Percentiles rank a stretch among this genome's conserved stretches.
phyloP scores from a whole-genome alignment of 2,888 invertebrate species.

The Andrena bicolor region DNA sequence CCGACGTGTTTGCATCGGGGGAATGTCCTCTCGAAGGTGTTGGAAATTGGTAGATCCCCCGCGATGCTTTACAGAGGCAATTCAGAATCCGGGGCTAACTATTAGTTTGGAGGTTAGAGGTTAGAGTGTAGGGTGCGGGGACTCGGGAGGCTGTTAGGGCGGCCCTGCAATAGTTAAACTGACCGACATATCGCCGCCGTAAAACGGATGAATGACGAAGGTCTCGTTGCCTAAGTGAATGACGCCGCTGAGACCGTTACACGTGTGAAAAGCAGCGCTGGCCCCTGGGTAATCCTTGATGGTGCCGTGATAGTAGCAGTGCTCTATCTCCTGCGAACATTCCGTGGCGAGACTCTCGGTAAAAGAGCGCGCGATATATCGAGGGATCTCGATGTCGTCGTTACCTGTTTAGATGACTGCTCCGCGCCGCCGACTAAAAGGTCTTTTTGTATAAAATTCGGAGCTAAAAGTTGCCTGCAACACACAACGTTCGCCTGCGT shows the following conservation, averaged over 20 bases:
- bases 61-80: too few species aligned
- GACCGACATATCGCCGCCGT: conserved; percentile 98
- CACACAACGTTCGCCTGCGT: conserved; percentile 71
- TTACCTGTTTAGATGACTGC: conserved; percentile 92
- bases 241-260: conserved; percentile 98
- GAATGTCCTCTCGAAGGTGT: too few species aligned
- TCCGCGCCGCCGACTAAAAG: conserved; percentile 94
- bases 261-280: conserved; percentile 98
- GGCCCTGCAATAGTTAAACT: conserved; percentile 85
- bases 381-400: conserved; percentile 70
- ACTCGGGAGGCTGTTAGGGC: background rate
- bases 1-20: conserved; percentile 12
- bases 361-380: background rate
- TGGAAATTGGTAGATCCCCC: too few species aligned
- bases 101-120: too few species aligned
- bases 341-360: background rate
- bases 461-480: conserved; percentile 96
- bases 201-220: conserved; percentile 98
- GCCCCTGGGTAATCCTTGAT: conserved; percentile 99
- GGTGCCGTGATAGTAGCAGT: conserved; percentile 99
- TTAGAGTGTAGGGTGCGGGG: too few species aligned
- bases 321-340: conserved; percentile 94
- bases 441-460: conserved; percentile 96
- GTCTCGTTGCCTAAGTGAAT: conserved; percentile 99
- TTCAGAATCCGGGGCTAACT: too few species aligned